Evolutionary conservation across 2,888 invertebrate species (phyloP).

Genomic region (Seira ritae): DNA sequence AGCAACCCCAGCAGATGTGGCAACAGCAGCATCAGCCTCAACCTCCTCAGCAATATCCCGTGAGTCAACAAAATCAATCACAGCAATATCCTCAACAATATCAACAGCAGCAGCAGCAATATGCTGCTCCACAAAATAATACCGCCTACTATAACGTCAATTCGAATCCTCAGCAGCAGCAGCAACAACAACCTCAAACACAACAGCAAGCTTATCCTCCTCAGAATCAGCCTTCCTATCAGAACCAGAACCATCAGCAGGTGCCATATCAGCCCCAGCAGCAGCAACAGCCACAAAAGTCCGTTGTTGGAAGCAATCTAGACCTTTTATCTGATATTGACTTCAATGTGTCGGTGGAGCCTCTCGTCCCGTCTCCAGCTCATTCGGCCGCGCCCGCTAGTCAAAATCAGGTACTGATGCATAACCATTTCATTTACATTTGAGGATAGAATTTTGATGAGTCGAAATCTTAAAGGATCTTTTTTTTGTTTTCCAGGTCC

Average conservation of each 20-base stretch:
- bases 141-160: background rate
- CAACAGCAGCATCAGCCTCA: constrained; percentile 10
- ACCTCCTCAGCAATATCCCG: background rate
- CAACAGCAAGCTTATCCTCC: constrained; percentile 22
- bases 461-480: no score
- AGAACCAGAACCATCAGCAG: constrained; percentile 59
- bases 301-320: constrained; percentile 42
- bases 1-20: constrained; percentile 19
- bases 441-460: no score
- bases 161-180: constrained; percentile 8
- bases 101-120: constrained; percentile 33
- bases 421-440: no score
- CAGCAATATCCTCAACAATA: constrained; percentile 30
- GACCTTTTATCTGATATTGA: constrained; percentile 61
- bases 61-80: background rate
- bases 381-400: background rate
- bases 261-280: constrained; percentile 35
- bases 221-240: constrained; percentile 35
- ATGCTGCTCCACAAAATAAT: background rate
- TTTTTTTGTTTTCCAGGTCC: no score
- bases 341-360: constrained; percentile 47
- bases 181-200: constrained; percentile 10
- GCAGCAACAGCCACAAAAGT: background rate
- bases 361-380: constrained; percentile 45
- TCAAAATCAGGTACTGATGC: constrained; percentile 21